phyloP scores from a whole-genome alignment of 2,797 vertebrate genomes.

The Notamacropus eugenii region DNA sequence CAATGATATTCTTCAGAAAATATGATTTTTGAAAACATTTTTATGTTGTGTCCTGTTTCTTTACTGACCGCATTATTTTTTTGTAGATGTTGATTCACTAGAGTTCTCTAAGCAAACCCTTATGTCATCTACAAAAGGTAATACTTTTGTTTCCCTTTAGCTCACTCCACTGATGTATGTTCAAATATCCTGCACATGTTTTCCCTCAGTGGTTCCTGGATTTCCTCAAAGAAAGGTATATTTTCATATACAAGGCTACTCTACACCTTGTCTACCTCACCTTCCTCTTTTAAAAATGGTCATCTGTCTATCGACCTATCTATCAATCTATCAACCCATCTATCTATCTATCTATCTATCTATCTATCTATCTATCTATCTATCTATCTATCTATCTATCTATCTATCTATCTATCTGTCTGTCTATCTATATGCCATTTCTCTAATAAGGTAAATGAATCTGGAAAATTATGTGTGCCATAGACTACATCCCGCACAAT shows the following conservation, averaged over 20 bases:
- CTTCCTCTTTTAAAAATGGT: neutral
- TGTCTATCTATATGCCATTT: neutral
- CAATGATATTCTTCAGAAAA: neutral
- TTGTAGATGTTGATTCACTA: neutral
- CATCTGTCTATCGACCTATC: neutral
- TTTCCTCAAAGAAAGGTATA: neutral
- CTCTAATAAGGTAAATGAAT: neutral
- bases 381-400: too few species aligned
- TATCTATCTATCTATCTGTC: too few species aligned
- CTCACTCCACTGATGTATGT: neutral
- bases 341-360: neutral
- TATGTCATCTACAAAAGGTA: neutral
- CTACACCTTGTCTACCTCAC: neutral
- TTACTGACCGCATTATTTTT: neutral
- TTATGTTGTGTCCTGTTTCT: neutral
- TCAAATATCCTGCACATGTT: neutral
- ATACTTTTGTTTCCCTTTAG: neutral
- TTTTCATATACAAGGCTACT: neutral
- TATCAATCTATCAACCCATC: too few species aligned
- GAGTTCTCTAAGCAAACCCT: neutral
- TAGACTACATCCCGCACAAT: neutral
- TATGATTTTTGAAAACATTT: neutral
- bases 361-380: too few species aligned
- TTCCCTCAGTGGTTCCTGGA: neutral
- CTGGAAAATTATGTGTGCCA: neutral